Conservation (phyloP, 1,140 invertebrate genomes). For the Danaus plexippus region DNA sequence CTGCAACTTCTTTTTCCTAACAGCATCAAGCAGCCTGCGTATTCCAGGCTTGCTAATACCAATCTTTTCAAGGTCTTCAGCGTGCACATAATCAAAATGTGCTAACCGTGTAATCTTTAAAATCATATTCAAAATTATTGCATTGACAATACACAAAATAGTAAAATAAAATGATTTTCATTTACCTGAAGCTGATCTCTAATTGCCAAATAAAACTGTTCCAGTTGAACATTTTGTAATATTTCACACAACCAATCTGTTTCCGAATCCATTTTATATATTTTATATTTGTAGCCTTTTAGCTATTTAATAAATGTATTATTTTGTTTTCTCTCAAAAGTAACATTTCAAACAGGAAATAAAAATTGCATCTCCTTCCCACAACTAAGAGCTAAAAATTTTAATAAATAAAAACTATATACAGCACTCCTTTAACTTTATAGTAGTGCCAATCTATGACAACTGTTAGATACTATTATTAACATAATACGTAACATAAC, state of each 20-base stretch:
- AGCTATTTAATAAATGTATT: constrained; percentile 22
- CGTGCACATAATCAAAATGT: constrained; percentile 96
- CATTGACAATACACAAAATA: too few relatives aligned
- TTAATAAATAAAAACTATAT: too few relatives aligned
- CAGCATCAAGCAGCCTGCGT: constrained; percentile 89
- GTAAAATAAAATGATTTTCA: constrained; percentile 6
- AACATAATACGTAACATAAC: too few relatives aligned
- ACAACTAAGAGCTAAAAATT: too few relatives aligned
- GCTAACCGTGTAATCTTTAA: constrained; percentile 85
- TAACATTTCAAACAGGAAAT: constrained; percentile 59
- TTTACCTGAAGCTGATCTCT: constrained; percentile 89
- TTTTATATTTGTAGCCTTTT: constrained; percentile 5
- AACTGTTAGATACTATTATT: too few relatives aligned
- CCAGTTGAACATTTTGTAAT: constrained; percentile 90
- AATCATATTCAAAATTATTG: constrained; percentile 12
- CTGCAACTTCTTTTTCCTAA: constrained; percentile 88
- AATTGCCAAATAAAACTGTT: constrained; percentile 92
- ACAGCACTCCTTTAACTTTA: too few relatives aligned
- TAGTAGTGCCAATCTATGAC: too few relatives aligned
- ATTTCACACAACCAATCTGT: constrained; percentile 89
- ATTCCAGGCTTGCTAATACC: constrained; percentile 95
- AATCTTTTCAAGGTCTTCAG: constrained; percentile 94
- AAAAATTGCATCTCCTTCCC: constrained; percentile 13
- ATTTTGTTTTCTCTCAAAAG: constrained; percentile 26
- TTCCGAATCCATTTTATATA: constrained; percentile 71